phyloP scores from a whole-genome alignment of 2,113 vertebrate genomes.

The Nycticebus coucang region DNA sequence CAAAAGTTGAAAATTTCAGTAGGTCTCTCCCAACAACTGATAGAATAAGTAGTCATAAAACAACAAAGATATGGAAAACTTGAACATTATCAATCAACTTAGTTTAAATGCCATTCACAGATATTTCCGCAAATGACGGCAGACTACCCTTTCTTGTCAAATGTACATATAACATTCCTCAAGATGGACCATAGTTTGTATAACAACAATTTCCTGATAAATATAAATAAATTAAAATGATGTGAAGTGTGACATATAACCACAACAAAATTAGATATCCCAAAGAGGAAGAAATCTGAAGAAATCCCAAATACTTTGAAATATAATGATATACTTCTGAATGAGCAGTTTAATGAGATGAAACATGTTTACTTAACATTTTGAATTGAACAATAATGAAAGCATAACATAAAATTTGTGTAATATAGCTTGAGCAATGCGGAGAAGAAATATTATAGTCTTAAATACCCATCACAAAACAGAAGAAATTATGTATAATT shows the following conservation, averaged over 20 bases:
- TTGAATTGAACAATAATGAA: too few species aligned
- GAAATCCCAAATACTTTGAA: background rate
- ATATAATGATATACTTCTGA: background rate
- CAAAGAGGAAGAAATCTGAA: background rate
- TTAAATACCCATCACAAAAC: background rate
- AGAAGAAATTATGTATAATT: background rate
- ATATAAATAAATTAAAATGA: background rate
- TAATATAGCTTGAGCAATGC: background rate
- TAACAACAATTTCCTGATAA: background rate
- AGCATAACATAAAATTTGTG: background rate
- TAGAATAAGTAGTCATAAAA: background rate
- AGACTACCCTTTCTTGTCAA: background rate
- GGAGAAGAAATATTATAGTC: background rate
- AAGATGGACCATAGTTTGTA: too few species aligned
- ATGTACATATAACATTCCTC: background rate
- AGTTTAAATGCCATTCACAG: background rate
- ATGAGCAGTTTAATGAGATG: background rate
- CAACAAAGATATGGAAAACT: background rate
- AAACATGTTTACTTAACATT: too few species aligned
- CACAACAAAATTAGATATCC: background rate
- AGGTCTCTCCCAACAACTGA: background rate
- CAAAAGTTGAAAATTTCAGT: background rate
- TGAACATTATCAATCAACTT: background rate
- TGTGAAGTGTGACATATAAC: background rate
- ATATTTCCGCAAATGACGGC: background rate